These are phyloP conservation scores for Gymnothorax javanicus DNA, from an alignment of 2,797 vertebrate species.

Conservation along the genomic window DNA sequence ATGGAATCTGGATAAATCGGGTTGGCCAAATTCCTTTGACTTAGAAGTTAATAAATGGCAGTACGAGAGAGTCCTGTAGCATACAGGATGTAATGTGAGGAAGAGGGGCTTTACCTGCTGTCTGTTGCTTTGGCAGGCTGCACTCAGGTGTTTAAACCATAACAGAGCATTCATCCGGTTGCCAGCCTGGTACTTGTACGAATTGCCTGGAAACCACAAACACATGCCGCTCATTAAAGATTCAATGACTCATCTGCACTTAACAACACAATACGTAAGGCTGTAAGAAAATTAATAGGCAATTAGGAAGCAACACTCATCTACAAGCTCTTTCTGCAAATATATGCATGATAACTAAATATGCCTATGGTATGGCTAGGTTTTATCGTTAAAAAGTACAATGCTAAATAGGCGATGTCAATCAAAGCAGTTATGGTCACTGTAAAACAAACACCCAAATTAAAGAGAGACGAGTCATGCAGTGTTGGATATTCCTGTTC, in stretches of 20 bases:
- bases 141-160: constrained; percentile 97
- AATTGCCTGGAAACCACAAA: constrained; percentile 82
- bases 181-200: constrained; percentile 97
- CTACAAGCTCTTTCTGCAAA: background rate
- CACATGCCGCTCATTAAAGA: constrained; percentile 4
- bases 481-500: background rate
- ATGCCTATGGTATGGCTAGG: background rate
- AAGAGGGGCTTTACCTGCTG: constrained; percentile 76
- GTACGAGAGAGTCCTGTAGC: background rate
- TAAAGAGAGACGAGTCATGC: background rate
- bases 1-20: background rate
- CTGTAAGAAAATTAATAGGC: background rate
- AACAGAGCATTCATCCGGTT: constrained; percentile 89
- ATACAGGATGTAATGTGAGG: background rate
- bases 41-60: background rate
- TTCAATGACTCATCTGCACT: background rate
- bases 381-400: background rate
- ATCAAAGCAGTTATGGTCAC: background rate
- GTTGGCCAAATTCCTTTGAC: background rate
- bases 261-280: background rate
- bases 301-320: background rate
- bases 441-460: background rate
- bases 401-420: background rate
- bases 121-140: constrained; percentile 95
- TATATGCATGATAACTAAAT: background rate